Evolutionary conservation across 2,797 vertebrate species (phyloP).

Genomic region (Siniperca undulata): DNA sequence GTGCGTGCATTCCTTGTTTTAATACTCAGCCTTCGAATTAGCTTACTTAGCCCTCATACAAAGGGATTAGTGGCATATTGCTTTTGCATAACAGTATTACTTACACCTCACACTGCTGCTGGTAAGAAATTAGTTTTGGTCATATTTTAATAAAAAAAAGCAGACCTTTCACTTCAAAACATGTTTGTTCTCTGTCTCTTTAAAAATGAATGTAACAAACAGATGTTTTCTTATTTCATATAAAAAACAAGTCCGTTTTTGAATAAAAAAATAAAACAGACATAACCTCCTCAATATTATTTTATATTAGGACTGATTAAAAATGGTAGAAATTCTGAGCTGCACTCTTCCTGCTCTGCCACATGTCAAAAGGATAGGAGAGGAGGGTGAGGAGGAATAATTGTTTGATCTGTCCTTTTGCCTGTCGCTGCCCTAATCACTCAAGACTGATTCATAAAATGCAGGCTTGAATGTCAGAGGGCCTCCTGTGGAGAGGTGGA

Average conservation of each 20-base stretch:
- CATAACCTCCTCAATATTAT: constrained; percentile 16
- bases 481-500: constrained; percentile 97
- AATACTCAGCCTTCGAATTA: constrained; percentile 53
- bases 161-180: constrained; percentile 41
- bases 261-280: constrained; percentile 18
- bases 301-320: constrained; percentile 63
- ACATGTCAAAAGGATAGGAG: constrained; percentile 80
- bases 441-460: constrained; percentile 99
- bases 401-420: constrained; percentile 96
- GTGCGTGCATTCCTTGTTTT: constrained; percentile 45
- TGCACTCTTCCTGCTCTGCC: constrained; percentile 73
- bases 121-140: constrained; percentile 13
- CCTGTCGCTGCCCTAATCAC: constrained; percentile 98
- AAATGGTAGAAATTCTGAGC: constrained; percentile 55
- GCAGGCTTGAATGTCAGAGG: constrained; percentile 99
- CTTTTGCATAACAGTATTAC: constrained; percentile 47
- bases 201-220: background rate
- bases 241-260: background rate
- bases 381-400: constrained; percentile 90
- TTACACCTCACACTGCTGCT: constrained; percentile 16
- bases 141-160: constrained; percentile 10
- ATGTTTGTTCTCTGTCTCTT: background rate
- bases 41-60: constrained; percentile 62
- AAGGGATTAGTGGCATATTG: constrained; percentile 66
- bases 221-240: constrained; percentile 9